These are phyloP conservation scores for Carollia perspicillata DNA, from an alignment of 2,113 vertebrate species.

Conservation along the genomic window DNA sequence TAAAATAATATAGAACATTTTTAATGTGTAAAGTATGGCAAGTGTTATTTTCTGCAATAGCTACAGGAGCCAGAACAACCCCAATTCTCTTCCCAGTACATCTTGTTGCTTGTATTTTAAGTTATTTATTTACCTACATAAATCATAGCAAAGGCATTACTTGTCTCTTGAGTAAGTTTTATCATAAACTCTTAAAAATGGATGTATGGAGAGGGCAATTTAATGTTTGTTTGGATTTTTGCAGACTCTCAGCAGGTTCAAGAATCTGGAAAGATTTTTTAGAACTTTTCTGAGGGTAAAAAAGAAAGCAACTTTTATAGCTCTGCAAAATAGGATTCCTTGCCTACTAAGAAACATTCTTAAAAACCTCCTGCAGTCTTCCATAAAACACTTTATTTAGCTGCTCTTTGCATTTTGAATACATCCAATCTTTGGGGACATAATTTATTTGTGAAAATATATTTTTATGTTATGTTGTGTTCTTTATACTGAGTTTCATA, in stretches of 20 bases:
- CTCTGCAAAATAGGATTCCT: slow-evolving; percentile 60
- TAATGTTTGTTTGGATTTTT: slow-evolving; percentile 54
- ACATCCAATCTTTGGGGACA: slow-evolving; percentile 26
- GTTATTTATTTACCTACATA: slow-evolving; percentile 38
- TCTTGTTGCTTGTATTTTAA: neutral
- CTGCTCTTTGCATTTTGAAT: slow-evolving; percentile 44
- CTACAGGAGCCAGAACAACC: neutral
- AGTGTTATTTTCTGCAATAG: neutral
- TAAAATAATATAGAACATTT: neutral
- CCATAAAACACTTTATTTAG: slow-evolving; percentile 48
- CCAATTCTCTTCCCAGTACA: neutral
- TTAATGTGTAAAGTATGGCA: neutral
- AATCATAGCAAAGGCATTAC: slow-evolving; percentile 32
- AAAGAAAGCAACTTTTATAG: slow-evolving; percentile 67
- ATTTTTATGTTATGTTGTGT: slow-evolving; percentile 32
- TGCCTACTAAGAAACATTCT: slow-evolving; percentile 36
- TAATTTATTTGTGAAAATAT: slow-evolving; percentile 52
- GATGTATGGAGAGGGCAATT: neutral
- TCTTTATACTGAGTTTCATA: slow-evolving; percentile 11
- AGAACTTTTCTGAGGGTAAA: slow-evolving; percentile 55
- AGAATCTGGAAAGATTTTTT: slow-evolving; percentile 43
- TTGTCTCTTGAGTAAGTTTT: slow-evolving; percentile 51
- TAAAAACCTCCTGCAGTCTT: slow-evolving; percentile 37
- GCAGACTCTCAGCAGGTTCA: slow-evolving; percentile 59
- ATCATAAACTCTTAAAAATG: slow-evolving; percentile 52